A percentile compares a stretch with the other conserved stretches of the same genome.
phyloP scores from a whole-genome alignment of 2,888 invertebrate genomes.

The Agrotis clavis region DNA sequence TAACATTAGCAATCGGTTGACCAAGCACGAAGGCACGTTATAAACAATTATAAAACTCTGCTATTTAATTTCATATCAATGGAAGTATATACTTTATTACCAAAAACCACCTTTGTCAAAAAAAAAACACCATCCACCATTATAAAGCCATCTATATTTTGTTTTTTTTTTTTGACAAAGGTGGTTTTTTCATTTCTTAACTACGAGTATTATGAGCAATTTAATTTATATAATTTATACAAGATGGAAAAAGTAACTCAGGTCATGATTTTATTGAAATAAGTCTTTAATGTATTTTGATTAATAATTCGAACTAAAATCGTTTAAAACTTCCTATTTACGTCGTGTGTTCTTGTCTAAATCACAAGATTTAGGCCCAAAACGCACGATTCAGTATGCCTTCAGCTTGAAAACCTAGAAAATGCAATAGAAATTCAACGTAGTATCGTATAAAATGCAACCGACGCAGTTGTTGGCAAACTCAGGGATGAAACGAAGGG shows the following conservation, averaged over 20 bases:
- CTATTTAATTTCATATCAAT: too few relatives aligned
- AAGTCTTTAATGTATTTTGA: too few relatives aligned
- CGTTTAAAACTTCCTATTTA: not conserved
- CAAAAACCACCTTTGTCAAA: too few relatives aligned
- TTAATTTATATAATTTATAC: too few relatives aligned
- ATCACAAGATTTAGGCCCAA: not conserved
- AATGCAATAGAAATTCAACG: constrained; percentile 48
- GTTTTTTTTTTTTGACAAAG: too few relatives aligned
- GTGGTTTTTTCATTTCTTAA: too few relatives aligned
- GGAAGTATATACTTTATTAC: too few relatives aligned
- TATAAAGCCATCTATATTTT: too few relatives aligned
- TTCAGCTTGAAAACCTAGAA: constrained; percentile 32
- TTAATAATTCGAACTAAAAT: not conserved
- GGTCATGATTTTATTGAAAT: too few relatives aligned
- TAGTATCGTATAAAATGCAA: constrained; percentile 81
- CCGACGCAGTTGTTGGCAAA: constrained; percentile 78
- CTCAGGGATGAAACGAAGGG: constrained; percentile 76
- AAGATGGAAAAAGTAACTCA: too few relatives aligned
- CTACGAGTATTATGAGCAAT: too few relatives aligned
- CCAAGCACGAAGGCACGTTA: not conserved
- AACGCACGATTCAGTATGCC: constrained; percentile 16
- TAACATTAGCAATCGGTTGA: not conserved
- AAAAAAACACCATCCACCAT: too few relatives aligned
- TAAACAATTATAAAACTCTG: not conserved
- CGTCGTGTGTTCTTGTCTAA: not conserved